phyloP scores from a whole-genome alignment of 2,113 vertebrate genomes.

The Misgurnus mizolepis region DNA sequence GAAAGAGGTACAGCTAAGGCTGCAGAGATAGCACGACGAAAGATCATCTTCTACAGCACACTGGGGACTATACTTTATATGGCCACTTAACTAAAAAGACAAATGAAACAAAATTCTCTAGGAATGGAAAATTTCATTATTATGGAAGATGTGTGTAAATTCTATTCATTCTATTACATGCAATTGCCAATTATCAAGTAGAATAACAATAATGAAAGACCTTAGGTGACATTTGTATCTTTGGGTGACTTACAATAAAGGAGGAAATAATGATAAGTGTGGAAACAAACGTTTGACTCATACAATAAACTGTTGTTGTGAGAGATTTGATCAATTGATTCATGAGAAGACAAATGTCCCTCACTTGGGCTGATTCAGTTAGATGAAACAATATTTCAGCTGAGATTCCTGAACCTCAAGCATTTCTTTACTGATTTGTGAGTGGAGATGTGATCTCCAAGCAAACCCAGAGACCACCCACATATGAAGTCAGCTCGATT shows the following conservation, averaged over 20 bases:
- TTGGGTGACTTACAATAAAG: background rate
- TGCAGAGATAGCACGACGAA: background rate
- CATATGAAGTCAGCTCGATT: background rate
- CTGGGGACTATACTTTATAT: background rate
- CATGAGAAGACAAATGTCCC: constrained; percentile 47
- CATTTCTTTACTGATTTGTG: constrained; percentile 37
- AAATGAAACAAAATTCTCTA: constrained; percentile 9
- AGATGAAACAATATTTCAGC: constrained; percentile 51
- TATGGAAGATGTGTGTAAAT: background rate
- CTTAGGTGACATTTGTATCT: background rate
- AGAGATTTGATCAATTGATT: constrained; percentile 47
- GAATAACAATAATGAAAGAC: too few species aligned
- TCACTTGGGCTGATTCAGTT: constrained; percentile 48
- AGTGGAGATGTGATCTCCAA: constrained; percentile 25
- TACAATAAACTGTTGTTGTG: constrained; percentile 26
- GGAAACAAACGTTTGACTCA: background rate
- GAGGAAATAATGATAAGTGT: constrained; percentile 9
- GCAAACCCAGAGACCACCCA: constrained; percentile 17
- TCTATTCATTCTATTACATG: too few species aligned
- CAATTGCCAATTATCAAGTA: too few species aligned
- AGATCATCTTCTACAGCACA: constrained; percentile 36
- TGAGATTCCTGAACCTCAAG: constrained; percentile 31
- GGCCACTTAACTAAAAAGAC: background rate
- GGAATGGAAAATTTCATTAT: background rate
- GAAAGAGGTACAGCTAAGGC: constrained; percentile 12